Evolutionary conservation across 2,888 invertebrate species (phyloP), one percentile per base, ranked within the genome.

Genomic region (Rapana venosa): DNA sequence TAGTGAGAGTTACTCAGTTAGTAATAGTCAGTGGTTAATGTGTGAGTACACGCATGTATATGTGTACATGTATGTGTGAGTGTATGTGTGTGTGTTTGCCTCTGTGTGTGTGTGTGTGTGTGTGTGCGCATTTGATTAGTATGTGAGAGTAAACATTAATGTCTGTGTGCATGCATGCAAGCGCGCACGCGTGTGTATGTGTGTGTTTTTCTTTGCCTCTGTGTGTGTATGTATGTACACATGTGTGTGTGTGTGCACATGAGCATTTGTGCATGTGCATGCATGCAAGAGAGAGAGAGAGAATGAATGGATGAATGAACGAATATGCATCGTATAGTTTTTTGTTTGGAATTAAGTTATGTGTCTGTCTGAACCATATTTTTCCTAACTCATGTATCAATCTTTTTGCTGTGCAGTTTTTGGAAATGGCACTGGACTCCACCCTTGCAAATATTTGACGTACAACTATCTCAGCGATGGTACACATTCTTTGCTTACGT

Each of bases 341-440:
- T 87, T 15, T n/a, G 0, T 17, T 30, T 26, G 17, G n/a, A 6
- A 15, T 47, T 26, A 11, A 2, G 26, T 26, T 6, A 79, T 17
- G 4, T 47, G n/a, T 88, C 70, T 47, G 5, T 56, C 17, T 66
- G 20, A 32, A 70, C 17, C 13, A 22, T 87, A 47, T n/a, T 86
- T 36, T 32, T 66, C 20, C 26, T 47, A 20, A n/a, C 20, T 35
- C 87, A n/a, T 61, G 35, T 88, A 22, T 83, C 36, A 6, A 22
- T 83, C 20, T 47, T 70, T 92, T 91, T 91, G 36, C 87, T 91
- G 93, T 93, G 87, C 95, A 96, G 95, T 96, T 96, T 92, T 92
- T 96, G 84, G 94, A 95, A 92, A 96, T 96, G 95, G 96, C 95
- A 11, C 92, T 96, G 90, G 95, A 96, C 91, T 95, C 93, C 87